Percentiles rank a stretch among this genome's conserved stretches.
Evolutionary conservation across 2,113 vertebrate genomes (phyloP).

Genomic region (Acrocephalus arundinaceus): DNA sequence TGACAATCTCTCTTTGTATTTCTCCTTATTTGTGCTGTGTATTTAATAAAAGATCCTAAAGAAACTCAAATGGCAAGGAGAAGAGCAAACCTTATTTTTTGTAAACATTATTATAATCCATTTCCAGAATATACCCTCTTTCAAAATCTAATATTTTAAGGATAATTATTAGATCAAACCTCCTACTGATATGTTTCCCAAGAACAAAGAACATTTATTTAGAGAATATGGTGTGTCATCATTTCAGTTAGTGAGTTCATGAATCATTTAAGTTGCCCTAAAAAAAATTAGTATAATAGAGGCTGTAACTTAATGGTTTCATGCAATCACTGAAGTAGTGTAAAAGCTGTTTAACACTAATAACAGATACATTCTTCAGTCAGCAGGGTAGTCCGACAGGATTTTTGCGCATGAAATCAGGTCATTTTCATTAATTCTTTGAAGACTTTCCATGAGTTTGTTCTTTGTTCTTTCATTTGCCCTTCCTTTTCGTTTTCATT

Average conservation of each 20-base stretch:
- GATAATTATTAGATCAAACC: not conserved
- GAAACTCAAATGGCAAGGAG: not conserved
- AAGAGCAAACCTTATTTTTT: not conserved
- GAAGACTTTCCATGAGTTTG: not conserved
- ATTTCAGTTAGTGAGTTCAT: slow-evolving; percentile 19
- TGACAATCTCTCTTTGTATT: slow-evolving; percentile 18
- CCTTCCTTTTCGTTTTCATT: slow-evolving; percentile 26
- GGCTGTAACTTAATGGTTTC: slow-evolving; percentile 38
- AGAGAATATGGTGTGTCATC: not conserved
- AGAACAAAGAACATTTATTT: slow-evolving; percentile 44
- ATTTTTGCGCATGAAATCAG: slow-evolving; percentile 5
- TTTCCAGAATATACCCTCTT: not conserved
- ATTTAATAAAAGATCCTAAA: not conserved
- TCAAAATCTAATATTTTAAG: slow-evolving; percentile 23
- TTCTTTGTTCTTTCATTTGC: slow-evolving; percentile 31
- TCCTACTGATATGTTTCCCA: not conserved
- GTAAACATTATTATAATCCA: not conserved
- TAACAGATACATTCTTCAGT: slow-evolving; percentile 39
- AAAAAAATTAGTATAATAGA: slow-evolving; percentile 43
- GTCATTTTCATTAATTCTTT: slow-evolving; percentile 29
- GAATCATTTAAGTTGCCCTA: slow-evolving; percentile 34
- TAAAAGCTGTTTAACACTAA: slow-evolving; percentile 49
- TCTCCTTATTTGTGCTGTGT: not conserved
- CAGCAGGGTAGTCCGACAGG: slow-evolving; percentile 13
- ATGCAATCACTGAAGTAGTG: slow-evolving; percentile 21